Conservation (phyloP, 2,888 invertebrate genomes). For the Plebejus argus region DNA sequence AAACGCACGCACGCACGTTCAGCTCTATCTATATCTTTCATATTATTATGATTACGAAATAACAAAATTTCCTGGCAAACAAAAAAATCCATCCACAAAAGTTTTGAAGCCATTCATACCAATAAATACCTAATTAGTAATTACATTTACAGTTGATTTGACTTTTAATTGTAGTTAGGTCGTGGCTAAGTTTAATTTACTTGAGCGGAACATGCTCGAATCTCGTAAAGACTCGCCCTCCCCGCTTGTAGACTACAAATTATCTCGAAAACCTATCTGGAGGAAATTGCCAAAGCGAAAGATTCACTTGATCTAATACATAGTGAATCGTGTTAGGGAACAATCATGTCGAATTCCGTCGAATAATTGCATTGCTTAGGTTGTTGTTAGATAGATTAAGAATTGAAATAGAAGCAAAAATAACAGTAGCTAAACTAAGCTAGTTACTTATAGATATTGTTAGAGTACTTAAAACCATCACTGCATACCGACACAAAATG, state of each 20-base stretch:
- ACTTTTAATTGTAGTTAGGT: conserved; percentile 52
- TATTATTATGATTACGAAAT: neutral
- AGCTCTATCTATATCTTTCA: too few relatives aligned
- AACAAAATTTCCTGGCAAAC: neutral
- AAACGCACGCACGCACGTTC: too few relatives aligned
- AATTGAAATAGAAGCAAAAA: too few relatives aligned
- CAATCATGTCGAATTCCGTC: conserved; percentile 24
- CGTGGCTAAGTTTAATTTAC: conserved; percentile 47
- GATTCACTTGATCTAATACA: conserved; percentile 43
- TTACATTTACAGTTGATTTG: conserved; percentile 46
- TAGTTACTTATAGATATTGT: too few relatives aligned
- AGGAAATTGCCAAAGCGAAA: conserved; percentile 45
- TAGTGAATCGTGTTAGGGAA: neutral
- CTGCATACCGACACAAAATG: neutral
- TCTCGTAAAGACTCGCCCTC: conserved; percentile 40
- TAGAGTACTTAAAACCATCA: too few relatives aligned
- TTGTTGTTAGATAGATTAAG: too few relatives aligned
- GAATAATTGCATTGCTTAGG: neutral
- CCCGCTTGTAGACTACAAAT: conserved; percentile 46
- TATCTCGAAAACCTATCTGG: conserved; percentile 43
- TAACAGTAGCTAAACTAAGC: too few relatives aligned
- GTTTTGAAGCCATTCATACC: neutral
- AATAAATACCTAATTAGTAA: conserved; percentile 32
- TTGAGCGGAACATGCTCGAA: conserved; percentile 46
- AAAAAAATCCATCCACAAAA: neutral